phyloP scores from a whole-genome alignment of 2,888 invertebrate genomes.

The Lasioglossum zephyrum region DNA sequence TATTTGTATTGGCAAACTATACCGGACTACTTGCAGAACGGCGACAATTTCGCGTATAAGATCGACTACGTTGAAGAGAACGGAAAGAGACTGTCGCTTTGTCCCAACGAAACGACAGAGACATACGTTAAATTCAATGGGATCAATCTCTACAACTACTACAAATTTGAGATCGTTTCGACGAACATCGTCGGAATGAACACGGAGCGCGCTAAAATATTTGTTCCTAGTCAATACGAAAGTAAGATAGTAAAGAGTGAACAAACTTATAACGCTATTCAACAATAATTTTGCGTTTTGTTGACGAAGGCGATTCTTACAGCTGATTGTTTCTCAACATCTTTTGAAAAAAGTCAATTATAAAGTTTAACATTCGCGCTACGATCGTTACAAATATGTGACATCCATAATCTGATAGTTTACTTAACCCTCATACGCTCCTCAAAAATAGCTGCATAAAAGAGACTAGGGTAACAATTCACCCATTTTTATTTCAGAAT shows the following conservation, averaged over 20 bases:
- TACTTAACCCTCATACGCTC: too few species aligned
- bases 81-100: constrained; percentile 82
- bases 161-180: constrained; percentile 87
- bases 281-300: not conserved
- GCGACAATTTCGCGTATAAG: constrained; percentile 90
- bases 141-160: constrained; percentile 83
- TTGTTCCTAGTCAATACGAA: constrained; percentile 87
- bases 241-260: constrained; percentile 80
- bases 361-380: not conserved
- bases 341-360: not conserved
- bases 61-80: constrained; percentile 85
- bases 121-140: constrained; percentile 87
- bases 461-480: too few species aligned
- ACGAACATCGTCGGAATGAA: constrained; percentile 87
- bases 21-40: constrained; percentile 89
- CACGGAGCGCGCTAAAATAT: constrained; percentile 86
- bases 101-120: constrained; percentile 86
- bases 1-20: constrained; percentile 93
- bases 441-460: too few species aligned
- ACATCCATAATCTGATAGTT: too few species aligned
- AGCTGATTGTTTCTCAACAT: too few species aligned
- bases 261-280: constrained; percentile 22
- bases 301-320: not conserved
- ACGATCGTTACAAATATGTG: too few species aligned
- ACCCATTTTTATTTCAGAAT: too few species aligned